phyloP scores from a whole-genome alignment of 2,113 vertebrate species.

The Trogon melanurus region DNA sequence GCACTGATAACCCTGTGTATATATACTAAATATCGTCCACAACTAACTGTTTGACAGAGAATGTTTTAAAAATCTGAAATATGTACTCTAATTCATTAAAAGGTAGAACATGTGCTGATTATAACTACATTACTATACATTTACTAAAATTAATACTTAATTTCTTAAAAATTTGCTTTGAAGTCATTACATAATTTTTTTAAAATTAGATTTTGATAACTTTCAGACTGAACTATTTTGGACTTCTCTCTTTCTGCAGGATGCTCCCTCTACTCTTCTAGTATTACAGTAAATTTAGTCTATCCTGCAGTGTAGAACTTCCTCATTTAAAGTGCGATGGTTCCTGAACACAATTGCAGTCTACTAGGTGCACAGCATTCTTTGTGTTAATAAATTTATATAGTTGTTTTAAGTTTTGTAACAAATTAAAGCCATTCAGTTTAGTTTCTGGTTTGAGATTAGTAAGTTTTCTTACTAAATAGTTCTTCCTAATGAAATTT shows the following conservation, averaged over 20 bases:
- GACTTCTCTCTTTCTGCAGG: not conserved
- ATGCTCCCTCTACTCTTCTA: not conserved
- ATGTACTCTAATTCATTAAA: not conserved
- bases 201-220: not conserved
- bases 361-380: not conserved
- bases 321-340: not conserved
- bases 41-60: not conserved
- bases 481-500: not conserved
- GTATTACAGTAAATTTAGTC: not conserved
- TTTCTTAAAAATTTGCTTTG: not conserved
- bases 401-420: not conserved
- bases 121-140: not conserved
- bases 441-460: not conserved
- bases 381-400: not conserved
- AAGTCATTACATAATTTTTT: not conserved
- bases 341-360: not conserved
- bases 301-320: not conserved
- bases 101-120: not conserved
- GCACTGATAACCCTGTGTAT: not conserved
- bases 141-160: not conserved
- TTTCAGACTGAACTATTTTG: not conserved
- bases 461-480: not conserved
- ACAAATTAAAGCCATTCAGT: not conserved
- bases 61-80: not conserved
- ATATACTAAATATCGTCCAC: not conserved